Percentiles rank a stretch among this genome's conserved stretches.
These are phyloP conservation scores for Protaetia brevitarsis DNA, from an alignment of 1,140 invertebrate species.

Conservation along the genomic window DNA sequence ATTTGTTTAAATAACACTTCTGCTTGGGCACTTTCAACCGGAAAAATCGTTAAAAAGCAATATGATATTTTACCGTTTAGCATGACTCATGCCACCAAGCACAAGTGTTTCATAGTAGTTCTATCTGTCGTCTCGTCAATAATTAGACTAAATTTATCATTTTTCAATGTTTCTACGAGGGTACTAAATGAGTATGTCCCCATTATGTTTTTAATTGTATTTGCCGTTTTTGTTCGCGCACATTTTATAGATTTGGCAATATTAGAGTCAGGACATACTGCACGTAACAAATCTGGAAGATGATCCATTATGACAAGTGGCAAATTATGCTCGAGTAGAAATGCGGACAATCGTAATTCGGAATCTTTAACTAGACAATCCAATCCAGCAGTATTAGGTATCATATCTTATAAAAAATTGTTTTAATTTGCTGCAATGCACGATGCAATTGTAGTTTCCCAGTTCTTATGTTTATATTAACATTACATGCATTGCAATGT, in stretches of 20 bases:
- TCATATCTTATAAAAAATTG: neutral
- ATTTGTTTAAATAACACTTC: conserved; percentile 27
- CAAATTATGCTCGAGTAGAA: conserved; percentile 17
- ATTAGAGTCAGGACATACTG: conserved; percentile 12
- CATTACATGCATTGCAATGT: neutral
- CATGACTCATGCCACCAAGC: conserved; percentile 36
- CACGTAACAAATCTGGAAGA: neutral
- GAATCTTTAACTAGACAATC: neutral
- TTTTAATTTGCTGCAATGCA: neutral
- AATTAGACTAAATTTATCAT: conserved; percentile 38
- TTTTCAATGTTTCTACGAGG: neutral
- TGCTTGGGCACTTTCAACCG: conserved; percentile 31
- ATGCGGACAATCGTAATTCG: neutral
- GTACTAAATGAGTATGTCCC: neutral
- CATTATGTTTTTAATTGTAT: conserved; percentile 11
- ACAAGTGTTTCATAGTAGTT: conserved; percentile 37
- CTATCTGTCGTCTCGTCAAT: conserved; percentile 43
- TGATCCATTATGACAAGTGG: neutral
- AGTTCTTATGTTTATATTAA: neutral
- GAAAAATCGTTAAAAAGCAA: neutral
- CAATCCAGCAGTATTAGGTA: too few relatives aligned
- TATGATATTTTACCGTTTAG: conserved; percentile 25
- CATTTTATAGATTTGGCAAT: neutral
- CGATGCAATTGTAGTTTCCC: neutral
- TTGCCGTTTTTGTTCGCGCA: neutral